Base-by-base conservation (phyloP, 2,797 vertebrate species). In the Distichodus sexfasciatus region DNA sequence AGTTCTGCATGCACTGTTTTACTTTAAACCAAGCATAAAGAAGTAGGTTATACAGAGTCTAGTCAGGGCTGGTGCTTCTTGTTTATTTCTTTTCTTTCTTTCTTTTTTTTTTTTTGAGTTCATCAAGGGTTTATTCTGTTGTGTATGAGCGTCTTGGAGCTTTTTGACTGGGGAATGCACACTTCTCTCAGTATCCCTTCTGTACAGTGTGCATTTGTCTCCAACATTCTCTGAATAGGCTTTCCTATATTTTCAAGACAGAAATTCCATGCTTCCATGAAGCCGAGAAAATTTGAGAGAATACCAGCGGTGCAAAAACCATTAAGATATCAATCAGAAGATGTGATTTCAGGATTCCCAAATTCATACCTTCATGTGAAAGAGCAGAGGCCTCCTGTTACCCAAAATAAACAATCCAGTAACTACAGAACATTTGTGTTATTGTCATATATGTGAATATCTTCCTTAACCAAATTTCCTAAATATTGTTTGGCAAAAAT, bases 11-110 rank as follows among this genome's bases (percentile, higher is more conserved):
- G 89, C 89, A 91, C 83, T 81, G 81, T 84, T 65, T 55, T 41
- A 80, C 85, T 85, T 87, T 83, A 85, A 85, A 87, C 85, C 85
- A 81, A 88, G 86, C 86, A 88, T 84, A 82, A 82, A 86, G 82
- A 82, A 84, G 77, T 72, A 82, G 81, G 81, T 86, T 86, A 88
- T 44, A 88, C 86, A 86, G 77, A 83, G 79, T 82, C 82, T n/a
- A n/a, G 81, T 86, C 86, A 80, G 77, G 88, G 90, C 90, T 89
- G 89, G 88, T 90, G 89, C 85, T 89, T 83, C 79, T 65, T 74
- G 80, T 81, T 84, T 78, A 78, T 24, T 80, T 85, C 75, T 79
- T 82, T 80, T 75, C 75, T 76, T 82, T 83, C 81, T 78, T 79
- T 71, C 19, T 15, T 26, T 15, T 63, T 43, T 71, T 64, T 64